phyloP scores from a whole-genome alignment of 2,113 vertebrate species.

The Vireo altiloquus region DNA sequence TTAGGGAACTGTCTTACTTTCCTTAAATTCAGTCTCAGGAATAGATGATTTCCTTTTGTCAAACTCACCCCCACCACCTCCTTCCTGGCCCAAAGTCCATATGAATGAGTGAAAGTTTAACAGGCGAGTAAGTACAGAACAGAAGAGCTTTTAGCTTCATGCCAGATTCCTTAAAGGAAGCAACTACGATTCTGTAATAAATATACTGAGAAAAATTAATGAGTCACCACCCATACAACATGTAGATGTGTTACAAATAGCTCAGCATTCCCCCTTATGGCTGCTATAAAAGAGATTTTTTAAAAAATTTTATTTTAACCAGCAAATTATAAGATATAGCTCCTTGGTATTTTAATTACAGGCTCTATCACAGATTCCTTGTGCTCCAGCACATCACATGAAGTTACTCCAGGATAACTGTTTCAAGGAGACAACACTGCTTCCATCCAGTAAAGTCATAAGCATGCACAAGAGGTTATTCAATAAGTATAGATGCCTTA shows the following conservation, averaged over 20 bases:
- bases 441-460: neutral
- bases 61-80: neutral
- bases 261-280: neutral
- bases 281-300: neutral
- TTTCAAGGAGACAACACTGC: neutral
- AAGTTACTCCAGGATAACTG: neutral
- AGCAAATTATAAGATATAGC: neutral
- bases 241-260: neutral
- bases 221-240: neutral
- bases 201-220: neutral
- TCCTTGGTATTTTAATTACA: neutral
- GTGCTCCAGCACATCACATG: neutral
- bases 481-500: neutral
- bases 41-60: neutral
- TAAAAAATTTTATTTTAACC: neutral
- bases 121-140: neutral
- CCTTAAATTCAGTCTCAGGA: neutral
- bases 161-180: neutral
- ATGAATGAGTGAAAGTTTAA: neutral
- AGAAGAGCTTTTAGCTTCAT: neutral
- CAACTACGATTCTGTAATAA: neutral
- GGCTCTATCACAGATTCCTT: neutral
- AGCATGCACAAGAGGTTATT: neutral
- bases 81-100: neutral
- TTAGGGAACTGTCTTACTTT: neutral